Conservation (phyloP, 2,113 vertebrate species). For the Reinhardtius hippoglossoides region DNA sequence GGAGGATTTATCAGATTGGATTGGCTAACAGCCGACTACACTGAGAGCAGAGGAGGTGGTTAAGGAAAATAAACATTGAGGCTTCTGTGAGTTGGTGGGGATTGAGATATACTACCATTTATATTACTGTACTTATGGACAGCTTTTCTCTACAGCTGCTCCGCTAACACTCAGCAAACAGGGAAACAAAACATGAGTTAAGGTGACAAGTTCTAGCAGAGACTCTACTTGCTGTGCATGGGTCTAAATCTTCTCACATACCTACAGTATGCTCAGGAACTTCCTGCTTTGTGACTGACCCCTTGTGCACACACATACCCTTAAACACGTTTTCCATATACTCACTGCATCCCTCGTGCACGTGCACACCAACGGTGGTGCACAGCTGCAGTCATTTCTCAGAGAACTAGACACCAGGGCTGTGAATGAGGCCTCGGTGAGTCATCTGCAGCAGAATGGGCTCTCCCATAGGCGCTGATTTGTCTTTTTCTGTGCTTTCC, state of each 20-base stretch:
- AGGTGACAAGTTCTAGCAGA: neutral
- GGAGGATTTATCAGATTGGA: conserved; percentile 29
- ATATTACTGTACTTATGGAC: conserved; percentile 22
- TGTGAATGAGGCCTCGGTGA: conserved; percentile 50
- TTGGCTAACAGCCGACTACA: conserved; percentile 43
- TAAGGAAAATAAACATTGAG: conserved; percentile 61
- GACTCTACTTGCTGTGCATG: neutral
- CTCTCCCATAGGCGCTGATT: conserved; percentile 46
- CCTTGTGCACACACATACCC: conserved; percentile 7
- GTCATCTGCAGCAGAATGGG: conserved; percentile 58
- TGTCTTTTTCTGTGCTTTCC: conserved; percentile 43
- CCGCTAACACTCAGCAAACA: neutral
- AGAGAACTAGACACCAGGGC: conserved; percentile 16
- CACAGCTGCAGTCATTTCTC: conserved; percentile 29
- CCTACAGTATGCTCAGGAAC: conserved; percentile 5
- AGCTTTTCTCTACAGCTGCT: conserved; percentile 25
- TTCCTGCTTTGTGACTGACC: conserved; percentile 24
- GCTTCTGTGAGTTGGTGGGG: conserved; percentile 56
- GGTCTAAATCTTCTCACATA: neutral
- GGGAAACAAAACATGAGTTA: neutral
- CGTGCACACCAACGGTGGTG: neutral
- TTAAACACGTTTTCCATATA: conserved; percentile 42
- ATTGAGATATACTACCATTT: conserved; percentile 42
- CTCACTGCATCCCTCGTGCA: conserved; percentile 36
- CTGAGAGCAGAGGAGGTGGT: conserved; percentile 27